Base-by-base conservation (phyloP, 2,797 vertebrate genomes). In the Takifugu ocellatus region DNA sequence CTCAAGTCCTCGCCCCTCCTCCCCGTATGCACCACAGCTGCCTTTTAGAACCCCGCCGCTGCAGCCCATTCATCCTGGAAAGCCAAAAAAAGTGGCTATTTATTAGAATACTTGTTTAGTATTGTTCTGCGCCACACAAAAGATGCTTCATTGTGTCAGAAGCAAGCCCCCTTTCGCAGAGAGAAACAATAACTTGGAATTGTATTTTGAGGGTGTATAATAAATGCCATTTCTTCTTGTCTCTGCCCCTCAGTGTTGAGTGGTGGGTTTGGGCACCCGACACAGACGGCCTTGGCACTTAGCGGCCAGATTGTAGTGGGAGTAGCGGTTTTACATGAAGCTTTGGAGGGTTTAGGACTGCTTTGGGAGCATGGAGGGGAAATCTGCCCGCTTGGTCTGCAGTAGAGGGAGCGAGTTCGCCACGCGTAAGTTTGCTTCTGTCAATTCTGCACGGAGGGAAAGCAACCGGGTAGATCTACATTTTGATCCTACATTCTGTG, bases 101-200 rank as follows among this genome's bases (percentile, higher is more conserved):
- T 96, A 96, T 95, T 94, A 94, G 94, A 93, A 95, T 93, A 94
- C 94, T 97, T 94, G 93, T 97, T 96, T 95, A 92, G 92, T 92
- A 96, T 98, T 98, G 95, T 98, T 98, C 94, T 54, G 88, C 72
- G 91, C 90, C 85, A 87, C 94, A 97, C 96, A 98, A 97, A 97
- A 95, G 94, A 86, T 91, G 89, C 91, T 93, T 92, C 94, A 96
- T 97, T 96, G 93, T 95, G 94, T 92, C 90, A 86, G 88, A 89
- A 92, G 90, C 89, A 92, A 84, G 61, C 79, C 82, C 80, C 82
- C 88, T 90, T 92, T 90, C 87, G 79, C 88, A 81, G 90, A 90
- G 90, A 93, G 94, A 96, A 96, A 97, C 96, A 98, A 98, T 98
- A 94, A 96, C 92, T 95, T 93, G 93, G 94, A 97, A 98, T 97